Base-by-base conservation (phyloP, 2,888 invertebrate genomes). In the Conistra vaccinii region DNA sequence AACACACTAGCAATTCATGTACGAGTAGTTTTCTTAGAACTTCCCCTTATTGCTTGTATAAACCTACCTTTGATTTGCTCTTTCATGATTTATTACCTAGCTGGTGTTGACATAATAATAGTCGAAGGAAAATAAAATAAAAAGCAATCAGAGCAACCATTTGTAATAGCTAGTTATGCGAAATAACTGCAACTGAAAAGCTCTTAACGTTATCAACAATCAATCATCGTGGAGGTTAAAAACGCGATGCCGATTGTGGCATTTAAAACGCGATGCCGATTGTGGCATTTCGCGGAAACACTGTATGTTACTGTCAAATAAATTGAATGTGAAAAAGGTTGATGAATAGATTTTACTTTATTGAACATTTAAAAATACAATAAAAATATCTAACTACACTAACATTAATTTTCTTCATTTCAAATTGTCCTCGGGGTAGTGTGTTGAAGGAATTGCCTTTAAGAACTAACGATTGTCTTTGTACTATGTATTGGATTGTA, bases 131-230 rank as follows among this genome's bases (percentile, higher is more conserved):
- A 55, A 51, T 48, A 48, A 23, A 57, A 14, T 6, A 17, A 42
- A 61, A 67, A 62, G 4, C 26, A 80, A 80, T 51, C 26, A 75
- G 23, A n/a, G 0, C 5, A 32, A 6, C n/a, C 20, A 61, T 61
- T 66, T 74, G 14, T 48, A 51, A 67, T 45, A 48, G 32, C 7
- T 51, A 26, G 53, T 76, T 76, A 71, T 32, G 20, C 10, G 20
- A 61, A 80, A 73, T 81, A 66, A 51, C 17, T 20, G 48, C 23
- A 48, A 51, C 51, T 69, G 83, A 65, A 82, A 81, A 65, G 53
- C 76, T 48, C 45, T 68, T 76, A 14, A 14, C 2, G 32, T 69
- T 60, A 79, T 68, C 67, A 58, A 58, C 29, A 63, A 81, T 75
- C 67, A 68, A 76, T 81, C 67, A 58, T 63, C 1, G 51, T 45